Evolutionary conservation across 2,113 vertebrate species (phyloP), one percentile per base, ranked within the genome.

Genomic region (Chinchilla lanigera): DNA sequence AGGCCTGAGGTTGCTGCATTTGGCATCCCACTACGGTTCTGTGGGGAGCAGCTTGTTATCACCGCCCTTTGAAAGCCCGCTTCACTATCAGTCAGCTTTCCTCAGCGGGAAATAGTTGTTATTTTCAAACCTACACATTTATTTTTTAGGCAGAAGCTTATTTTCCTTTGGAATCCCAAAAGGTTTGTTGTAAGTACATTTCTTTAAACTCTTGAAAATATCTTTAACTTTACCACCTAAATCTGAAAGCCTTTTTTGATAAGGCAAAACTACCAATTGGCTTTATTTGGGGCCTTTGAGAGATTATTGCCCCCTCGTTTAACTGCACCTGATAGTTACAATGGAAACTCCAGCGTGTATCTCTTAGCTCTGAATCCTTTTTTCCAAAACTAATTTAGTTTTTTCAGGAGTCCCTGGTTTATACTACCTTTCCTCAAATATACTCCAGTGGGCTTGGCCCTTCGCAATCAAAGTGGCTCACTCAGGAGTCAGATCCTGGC

Each of bases 101-200:
- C 54, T 92, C 86, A 35, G 35, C 22, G 75, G 60, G n/a, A 83
- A 93, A 63, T 24, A 17, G n/a, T 41, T 91, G 60, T 92, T 94
- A 84, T 90, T 94, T 97, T 93, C 91, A 95, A 93, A 93, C 24
- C 77, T 82, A 86, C 10, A 95, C 52, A 83, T 67, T 67, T 78
- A 63, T 61, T 96, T 94, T 94, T 89, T 69, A 38, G 88, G 52
- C 28, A 26, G 38, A 94, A 84, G 56, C 47, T 92, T 93, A 65
- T 73, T 97, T 93, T 94, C 87, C 65, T 94, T 82, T 88, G 47
- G 17, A 88, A 93, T 83, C 92, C 50, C 61, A 63, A 38, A 65
- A 54, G 73, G 16, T 75, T 77, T 95, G 33, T 61, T 86, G 5
- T 86, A 86, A 83, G 47, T 58, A 16, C 20, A 82, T 82, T 84